Evolutionary conservation across 2,888 invertebrate genomes (phyloP).

Genomic region (Pyrrhia umbra): DNA sequence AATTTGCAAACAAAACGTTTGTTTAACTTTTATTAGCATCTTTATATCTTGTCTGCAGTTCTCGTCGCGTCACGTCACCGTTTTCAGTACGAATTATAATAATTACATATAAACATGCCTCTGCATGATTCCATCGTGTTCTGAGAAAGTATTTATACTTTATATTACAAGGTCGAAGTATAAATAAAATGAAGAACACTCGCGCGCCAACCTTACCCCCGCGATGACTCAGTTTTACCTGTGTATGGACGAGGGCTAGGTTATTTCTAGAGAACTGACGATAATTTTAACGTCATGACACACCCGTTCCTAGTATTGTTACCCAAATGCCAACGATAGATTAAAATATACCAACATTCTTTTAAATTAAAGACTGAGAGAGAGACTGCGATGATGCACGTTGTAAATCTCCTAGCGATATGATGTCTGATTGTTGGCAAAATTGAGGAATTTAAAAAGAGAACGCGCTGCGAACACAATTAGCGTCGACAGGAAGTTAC

Average conservation of each 20-base stretch:
- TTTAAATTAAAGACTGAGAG: conserved; percentile 18
- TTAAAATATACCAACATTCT: too few species aligned
- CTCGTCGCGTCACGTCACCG: conserved; percentile 33
- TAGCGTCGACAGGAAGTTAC: conserved; percentile 55
- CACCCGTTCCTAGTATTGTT: conserved; percentile 67
- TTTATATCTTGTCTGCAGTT: conserved; percentile 36
- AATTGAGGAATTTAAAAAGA: conserved; percentile 42
- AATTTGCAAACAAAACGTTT: conserved; percentile 14
- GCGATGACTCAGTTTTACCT: conserved; percentile 71
- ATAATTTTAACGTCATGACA: conserved; percentile 73
- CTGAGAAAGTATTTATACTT: conserved; percentile 63
- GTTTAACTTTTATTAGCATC: conserved; percentile 33
- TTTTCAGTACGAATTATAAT: conserved; percentile 48
- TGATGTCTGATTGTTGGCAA: conserved; percentile 17
- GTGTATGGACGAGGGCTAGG: conserved; percentile 65
- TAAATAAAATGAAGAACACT: conserved; percentile 63
- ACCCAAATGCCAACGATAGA: conserved; percentile 48
- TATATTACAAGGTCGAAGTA: conserved; percentile 66
- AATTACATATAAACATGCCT: conserved; percentile 49
- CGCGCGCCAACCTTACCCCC: conserved; percentile 62
- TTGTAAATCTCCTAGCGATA: not conserved
- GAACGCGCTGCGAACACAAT: conserved; percentile 42
- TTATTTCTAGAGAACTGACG: conserved; percentile 72
- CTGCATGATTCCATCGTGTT: conserved; percentile 53
- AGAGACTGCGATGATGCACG: conserved; percentile 5